Evolutionary conservation across 2,113 vertebrate species (phyloP).

Genomic region (Alligator mississippiensis): DNA sequence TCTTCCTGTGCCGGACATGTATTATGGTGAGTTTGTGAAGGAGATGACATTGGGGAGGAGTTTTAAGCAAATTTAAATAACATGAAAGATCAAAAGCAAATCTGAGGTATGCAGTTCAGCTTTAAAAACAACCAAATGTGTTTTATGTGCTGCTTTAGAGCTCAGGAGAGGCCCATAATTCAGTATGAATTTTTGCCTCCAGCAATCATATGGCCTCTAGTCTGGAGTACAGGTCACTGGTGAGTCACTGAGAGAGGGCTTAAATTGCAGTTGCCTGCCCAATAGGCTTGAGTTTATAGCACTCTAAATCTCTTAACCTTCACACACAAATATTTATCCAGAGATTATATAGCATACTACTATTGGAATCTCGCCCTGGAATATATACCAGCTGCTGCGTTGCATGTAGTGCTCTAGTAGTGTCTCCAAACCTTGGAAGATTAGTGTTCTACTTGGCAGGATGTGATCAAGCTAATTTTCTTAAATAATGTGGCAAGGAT

Average conservation of each 20-base stretch:
- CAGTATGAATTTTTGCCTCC: not conserved
- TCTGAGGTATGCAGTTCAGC: not conserved
- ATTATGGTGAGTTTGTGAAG: not conserved
- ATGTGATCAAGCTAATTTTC: not conserved
- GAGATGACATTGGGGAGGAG: not conserved
- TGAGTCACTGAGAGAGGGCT: constrained; percentile 32
- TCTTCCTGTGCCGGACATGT: not conserved
- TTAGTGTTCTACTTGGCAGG: not conserved
- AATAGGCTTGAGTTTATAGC: constrained; percentile 38
- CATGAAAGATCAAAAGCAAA: not conserved
- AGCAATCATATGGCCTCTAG: not conserved
- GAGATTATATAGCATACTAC: constrained; percentile 61
- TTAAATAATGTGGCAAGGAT: not conserved
- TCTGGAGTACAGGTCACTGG: constrained; percentile 20
- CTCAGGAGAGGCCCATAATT: not conserved
- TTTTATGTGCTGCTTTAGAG: not conserved
- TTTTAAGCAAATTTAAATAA: not conserved
- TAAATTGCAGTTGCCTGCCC: constrained; percentile 38
- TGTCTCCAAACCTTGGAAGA: not conserved
- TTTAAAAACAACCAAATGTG: not conserved
- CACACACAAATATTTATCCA: constrained; percentile 70
- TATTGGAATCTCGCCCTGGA: constrained; percentile 72
- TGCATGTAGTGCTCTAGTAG: not conserved
- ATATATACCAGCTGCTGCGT: constrained; percentile 59
- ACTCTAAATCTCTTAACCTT: constrained; percentile 53